Conservation (phyloP, 2,797 vertebrate species). For the Bryconaethiops microstoma region DNA sequence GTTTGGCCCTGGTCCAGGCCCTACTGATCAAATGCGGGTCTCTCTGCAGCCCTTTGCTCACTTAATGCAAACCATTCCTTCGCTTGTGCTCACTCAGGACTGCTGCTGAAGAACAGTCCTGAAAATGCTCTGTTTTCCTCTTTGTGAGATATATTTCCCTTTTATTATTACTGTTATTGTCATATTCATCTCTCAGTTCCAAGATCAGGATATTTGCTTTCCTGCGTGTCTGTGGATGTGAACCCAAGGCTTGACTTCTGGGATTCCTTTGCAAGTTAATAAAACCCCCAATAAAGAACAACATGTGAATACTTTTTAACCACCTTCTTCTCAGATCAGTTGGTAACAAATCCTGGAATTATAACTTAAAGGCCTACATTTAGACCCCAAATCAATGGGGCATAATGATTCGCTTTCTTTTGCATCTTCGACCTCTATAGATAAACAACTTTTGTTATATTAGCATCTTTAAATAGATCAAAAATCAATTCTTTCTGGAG, state of each 20-base stretch:
- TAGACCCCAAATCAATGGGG: background rate
- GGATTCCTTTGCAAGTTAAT: background rate
- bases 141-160: background rate
- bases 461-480: background rate
- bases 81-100: constrained; percentile 48
- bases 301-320: background rate
- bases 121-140: background rate
- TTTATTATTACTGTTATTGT: background rate
- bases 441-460: background rate
- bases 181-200: background rate
- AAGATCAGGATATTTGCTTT: background rate
- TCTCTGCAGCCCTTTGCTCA: constrained; percentile 68
- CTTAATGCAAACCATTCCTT: constrained; percentile 75
- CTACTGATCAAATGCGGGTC: constrained; percentile 74
- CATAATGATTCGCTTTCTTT: background rate
- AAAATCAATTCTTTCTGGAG: background rate
- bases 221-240: background rate
- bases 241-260: background rate
- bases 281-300: background rate
- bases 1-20: constrained; percentile 68
- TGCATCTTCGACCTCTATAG: background rate
- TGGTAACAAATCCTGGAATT: background rate
- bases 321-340: background rate
- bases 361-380: background rate
- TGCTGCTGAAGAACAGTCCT: background rate